phyloP scores from a whole-genome alignment of 1,140 invertebrate genomes.

The Zaprionus capensis region DNA sequence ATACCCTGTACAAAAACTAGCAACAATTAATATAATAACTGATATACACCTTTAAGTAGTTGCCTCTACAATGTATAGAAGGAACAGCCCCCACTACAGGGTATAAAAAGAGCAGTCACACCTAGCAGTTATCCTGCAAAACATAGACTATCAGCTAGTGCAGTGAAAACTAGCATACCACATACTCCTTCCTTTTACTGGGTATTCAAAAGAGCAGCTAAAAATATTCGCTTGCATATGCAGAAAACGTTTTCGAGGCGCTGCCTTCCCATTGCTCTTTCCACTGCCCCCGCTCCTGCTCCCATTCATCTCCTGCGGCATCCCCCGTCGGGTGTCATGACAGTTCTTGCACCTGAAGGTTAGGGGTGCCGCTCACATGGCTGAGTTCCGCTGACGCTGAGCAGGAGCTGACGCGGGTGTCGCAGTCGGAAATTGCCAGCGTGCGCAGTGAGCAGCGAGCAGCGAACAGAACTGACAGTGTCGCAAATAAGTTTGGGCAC shows the following conservation, averaged over 20 bases:
- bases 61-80: not conserved
- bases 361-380: constrained; percentile 23
- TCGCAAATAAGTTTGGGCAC: constrained; percentile 39
- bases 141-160: no score
- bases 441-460: constrained; percentile 34
- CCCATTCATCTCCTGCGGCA: not conserved
- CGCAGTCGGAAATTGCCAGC: constrained; percentile 48
- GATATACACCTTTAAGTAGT: not conserved
- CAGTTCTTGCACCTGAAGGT: constrained; percentile 24
- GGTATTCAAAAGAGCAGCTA: constrained; percentile 21
- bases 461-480: constrained; percentile 4
- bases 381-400: constrained; percentile 28
- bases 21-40: not conserved
- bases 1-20: not conserved
- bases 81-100: not conserved
- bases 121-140: no score
- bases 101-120: not conserved
- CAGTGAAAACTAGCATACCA: no score
- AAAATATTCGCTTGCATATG: constrained; percentile 62
- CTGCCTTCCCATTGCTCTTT: not conserved
- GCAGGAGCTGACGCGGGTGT: constrained; percentile 1
- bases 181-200: not conserved
- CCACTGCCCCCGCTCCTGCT: not conserved
- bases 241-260: constrained; percentile 41
- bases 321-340: constrained; percentile 20